phyloP scores from a whole-genome alignment of 2,113 vertebrate species.

The Indicator maculatus region DNA sequence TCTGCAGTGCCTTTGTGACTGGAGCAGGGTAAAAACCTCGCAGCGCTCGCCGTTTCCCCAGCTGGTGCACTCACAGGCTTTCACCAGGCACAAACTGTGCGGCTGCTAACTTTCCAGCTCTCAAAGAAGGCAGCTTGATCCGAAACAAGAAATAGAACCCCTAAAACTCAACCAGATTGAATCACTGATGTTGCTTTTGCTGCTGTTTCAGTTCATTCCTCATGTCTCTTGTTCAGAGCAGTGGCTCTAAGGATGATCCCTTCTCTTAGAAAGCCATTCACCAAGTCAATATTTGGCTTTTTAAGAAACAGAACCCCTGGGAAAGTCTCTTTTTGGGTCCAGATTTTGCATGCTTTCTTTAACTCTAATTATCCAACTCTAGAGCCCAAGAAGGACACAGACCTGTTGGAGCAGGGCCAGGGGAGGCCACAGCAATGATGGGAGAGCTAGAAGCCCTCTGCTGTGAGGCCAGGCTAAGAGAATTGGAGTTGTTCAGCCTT shows the following conservation, averaged over 20 bases:
- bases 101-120: not conserved
- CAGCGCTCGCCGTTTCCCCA: fast-evolving
- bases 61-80: not conserved
- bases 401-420: no score
- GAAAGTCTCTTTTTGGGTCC: not conserved
- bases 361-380: not conserved
- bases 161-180: not conserved
- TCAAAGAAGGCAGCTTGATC: not conserved
- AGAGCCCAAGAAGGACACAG: no score
- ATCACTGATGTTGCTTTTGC: not conserved
- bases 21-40: not conserved
- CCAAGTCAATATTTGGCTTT: not conserved
- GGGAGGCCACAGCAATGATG: no score
- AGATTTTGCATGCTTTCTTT: not conserved
- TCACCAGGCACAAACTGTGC: not conserved
- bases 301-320: not conserved
- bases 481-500: no score
- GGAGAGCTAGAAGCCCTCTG: no score
- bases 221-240: fast-evolving
- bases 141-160: not conserved
- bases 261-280: not conserved
- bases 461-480: no score
- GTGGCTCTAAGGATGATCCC: not conserved
- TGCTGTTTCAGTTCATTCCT: not conserved
- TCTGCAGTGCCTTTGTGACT: not conserved